Evolutionary conservation across 1,140 invertebrate species (phyloP).

Genomic region (Bombus consobrinus): DNA sequence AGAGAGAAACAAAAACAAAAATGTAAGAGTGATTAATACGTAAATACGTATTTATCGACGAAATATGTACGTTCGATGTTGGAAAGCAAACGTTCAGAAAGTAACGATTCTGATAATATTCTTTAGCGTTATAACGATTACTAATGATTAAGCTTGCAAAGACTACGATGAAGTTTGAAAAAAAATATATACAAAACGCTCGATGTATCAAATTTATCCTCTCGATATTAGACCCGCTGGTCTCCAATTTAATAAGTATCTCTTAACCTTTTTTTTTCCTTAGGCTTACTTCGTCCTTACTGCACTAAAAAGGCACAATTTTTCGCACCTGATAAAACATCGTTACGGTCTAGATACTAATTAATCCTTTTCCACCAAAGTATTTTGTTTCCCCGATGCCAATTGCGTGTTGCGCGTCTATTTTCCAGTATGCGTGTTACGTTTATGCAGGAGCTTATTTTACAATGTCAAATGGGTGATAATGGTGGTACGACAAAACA

Average conservation of each 20-base stretch:
- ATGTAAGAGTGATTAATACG: conserved; percentile 2
- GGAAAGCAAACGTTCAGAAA: conserved; percentile 24
- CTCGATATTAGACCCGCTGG: conserved; percentile 64
- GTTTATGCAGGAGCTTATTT: conserved; percentile 69
- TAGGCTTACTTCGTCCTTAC: conserved; percentile 80
- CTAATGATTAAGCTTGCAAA: conserved; percentile 52
- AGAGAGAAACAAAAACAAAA: background rate
- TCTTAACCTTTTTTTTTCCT: conserved; percentile 66
- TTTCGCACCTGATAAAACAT: conserved; percentile 81
- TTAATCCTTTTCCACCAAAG: conserved; percentile 57
- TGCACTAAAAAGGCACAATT: conserved; percentile 83
- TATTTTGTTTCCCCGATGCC: conserved; percentile 43
- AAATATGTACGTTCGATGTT: conserved; percentile 1
- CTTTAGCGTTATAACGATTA: conserved; percentile 39
- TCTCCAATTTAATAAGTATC: conserved; percentile 70
- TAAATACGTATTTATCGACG: background rate
- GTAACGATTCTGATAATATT: conserved; percentile 41
- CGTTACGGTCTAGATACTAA: conserved; percentile 72
- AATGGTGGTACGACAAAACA: conserved; percentile 71
- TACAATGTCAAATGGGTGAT: conserved; percentile 72
- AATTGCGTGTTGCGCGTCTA: conserved; percentile 58
- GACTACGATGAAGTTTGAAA: conserved; percentile 56
- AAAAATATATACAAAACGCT: conserved; percentile 57
- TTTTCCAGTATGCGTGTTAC: conserved; percentile 55
- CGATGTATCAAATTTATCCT: conserved; percentile 56